These are phyloP conservation scores for Plecotus auritus DNA, from an alignment of 2,113 vertebrate species.

Conservation along the genomic window DNA sequence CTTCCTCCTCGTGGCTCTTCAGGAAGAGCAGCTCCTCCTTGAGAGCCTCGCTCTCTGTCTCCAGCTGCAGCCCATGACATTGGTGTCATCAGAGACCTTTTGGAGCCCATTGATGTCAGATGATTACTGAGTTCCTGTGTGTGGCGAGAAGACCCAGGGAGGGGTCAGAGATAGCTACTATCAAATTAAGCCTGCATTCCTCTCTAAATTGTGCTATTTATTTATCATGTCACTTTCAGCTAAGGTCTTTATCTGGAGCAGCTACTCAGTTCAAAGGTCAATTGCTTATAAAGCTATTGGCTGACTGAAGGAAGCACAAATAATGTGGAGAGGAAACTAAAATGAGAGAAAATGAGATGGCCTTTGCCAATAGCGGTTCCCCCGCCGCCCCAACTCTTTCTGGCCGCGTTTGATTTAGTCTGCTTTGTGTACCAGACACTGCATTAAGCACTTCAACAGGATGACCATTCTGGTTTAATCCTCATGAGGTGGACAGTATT, in stretches of 20 bases:
- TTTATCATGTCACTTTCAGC: neutral
- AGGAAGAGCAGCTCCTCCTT: too few relatives aligned
- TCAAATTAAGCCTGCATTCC: neutral
- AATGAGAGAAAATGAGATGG: neutral
- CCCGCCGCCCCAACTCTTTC: neutral
- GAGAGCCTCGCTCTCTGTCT: too few relatives aligned
- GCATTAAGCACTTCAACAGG: neutral
- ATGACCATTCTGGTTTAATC: neutral
- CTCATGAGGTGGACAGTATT: neutral
- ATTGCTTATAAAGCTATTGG: neutral
- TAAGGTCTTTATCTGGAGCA: neutral
- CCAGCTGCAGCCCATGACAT: too few relatives aligned
- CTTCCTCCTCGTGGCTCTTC: too few relatives aligned
- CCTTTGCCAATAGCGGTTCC: neutral
- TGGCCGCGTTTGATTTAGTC: neutral
- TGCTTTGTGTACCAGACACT: neutral
- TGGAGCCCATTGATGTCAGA: neutral
- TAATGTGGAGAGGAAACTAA: neutral
- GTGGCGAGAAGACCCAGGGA: neutral
- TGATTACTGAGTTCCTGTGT: neutral
- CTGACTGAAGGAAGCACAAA: neutral
- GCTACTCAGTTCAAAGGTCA: neutral
- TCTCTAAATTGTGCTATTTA: neutral
- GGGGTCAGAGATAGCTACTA: neutral
- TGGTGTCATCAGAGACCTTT: too few relatives aligned